These are phyloP conservation scores for Bubo bubo DNA, from an alignment of 2,113 vertebrate genomes.

Conservation along the genomic window DNA sequence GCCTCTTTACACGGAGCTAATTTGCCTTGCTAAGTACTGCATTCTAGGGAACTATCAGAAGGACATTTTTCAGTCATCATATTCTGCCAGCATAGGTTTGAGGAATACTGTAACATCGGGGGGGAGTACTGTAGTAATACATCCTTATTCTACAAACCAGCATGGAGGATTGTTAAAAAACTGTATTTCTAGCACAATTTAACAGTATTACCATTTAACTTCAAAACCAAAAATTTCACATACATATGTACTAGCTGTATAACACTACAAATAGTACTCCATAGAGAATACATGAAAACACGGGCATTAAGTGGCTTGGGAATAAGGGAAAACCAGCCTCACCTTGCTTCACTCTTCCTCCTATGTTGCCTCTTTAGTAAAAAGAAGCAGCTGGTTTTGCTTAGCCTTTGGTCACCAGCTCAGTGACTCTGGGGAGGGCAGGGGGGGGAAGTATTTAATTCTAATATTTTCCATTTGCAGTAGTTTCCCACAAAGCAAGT, in stretches of 20 bases:
- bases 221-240: rapidly evolving
- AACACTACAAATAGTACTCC: neutral
- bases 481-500: neutral
- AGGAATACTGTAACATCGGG: neutral
- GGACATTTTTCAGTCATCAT: neutral
- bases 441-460: neutral
- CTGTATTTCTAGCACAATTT: neutral
- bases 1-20: neutral
- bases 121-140: neutral
- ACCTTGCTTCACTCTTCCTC: neutral
- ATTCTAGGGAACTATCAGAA: neutral
- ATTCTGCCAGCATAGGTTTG: neutral
- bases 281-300: neutral
- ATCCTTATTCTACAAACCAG: neutral
- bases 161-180: neutral
- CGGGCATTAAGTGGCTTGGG: rapidly evolving
- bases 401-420: neutral
- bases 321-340: neutral
- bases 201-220: neutral
- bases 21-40: neutral
- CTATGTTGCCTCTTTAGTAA: neutral
- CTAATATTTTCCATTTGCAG: neutral
- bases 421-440: neutral
- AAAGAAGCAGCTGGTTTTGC: neutral
- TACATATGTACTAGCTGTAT: rapidly evolving